Base-by-base conservation (phyloP, 2,888 invertebrate species). In the Eristalis intricaria region DNA sequence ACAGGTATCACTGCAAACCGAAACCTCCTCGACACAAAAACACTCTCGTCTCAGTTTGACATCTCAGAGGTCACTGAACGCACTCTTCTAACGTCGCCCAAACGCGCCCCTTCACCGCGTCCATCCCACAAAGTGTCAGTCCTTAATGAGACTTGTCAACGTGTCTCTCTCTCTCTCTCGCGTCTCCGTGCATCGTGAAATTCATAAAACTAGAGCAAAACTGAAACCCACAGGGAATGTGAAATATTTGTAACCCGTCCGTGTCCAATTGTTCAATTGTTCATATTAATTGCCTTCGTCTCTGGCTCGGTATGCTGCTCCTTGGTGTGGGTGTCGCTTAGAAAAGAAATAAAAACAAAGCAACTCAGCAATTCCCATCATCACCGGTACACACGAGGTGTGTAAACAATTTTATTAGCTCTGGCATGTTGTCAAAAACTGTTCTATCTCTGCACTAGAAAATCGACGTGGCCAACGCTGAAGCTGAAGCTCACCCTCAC, bases 391-490 rank as follows among this genome's bases (percentile, higher is more conserved):
- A 15, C 22, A 3, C 40, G 22, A 60, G 50, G 50, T 50, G 50
- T 80, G 60, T 80, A 73, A 73, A 80, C 79, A 73, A 80, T 73
- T 80, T 73, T 66, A 80, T 80, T 66, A 63, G 22, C 50, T 73
- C 32, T 80, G 79, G 79, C 79, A 65, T 43, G 50, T 60, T 61
- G 73, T 73, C 50, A 71, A 80, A 80, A 73, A 58, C 22, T 15
- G 5, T 69, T 38, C 35, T n/a, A 26, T 65, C 58, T 58, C 58
- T 65, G 32, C 35, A 73, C 4, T n/a, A 22, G 32, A n/a, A 26
- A 32, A n/a, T 32, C 68, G 11, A 68, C n/a, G 56, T 56, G 56
- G 10, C 2, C 19, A 13, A 38, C 38, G 38, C n/a, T 38, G 38
- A 38, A 38, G 13, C 19, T 19, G 15, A 3, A 1, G 19, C 50